Evolutionary conservation across 1,140 invertebrate species (phyloP).

Genomic region (Dufourea novaeangliae): DNA sequence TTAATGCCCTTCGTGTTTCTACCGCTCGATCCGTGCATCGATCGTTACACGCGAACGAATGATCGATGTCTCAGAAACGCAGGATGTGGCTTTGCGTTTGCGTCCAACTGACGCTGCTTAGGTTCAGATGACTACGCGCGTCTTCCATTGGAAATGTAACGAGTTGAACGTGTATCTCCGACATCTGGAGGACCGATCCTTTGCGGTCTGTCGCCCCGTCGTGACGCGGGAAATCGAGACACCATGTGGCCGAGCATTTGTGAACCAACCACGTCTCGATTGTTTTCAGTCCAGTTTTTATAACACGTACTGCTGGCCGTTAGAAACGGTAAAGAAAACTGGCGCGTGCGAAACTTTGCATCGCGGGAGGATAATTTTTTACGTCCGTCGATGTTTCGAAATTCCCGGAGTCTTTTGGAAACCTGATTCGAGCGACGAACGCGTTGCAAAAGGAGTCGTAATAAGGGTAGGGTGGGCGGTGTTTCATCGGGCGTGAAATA

Average conservation of each 20-base stretch:
- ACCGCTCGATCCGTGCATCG: background rate
- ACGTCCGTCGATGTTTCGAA: conserved; percentile 1
- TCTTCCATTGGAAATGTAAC: conserved; percentile 17
- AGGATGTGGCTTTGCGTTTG: background rate
- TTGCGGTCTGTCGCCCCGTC: conserved; percentile 1
- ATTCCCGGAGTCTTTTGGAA: background rate
- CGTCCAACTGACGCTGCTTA: conserved; percentile 19
- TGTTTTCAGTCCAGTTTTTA: background rate
- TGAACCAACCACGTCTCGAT: background rate
- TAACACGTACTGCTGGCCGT: background rate
- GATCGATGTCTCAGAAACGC: background rate
- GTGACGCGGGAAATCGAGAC: conserved; percentile 6
- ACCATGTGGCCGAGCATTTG: conserved; percentile 23
- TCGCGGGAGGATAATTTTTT: background rate
- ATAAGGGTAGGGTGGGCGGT: conserved; percentile 63
- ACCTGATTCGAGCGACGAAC: conserved; percentile 46
- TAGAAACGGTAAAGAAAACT: background rate
- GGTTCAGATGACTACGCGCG: conserved; percentile 21
- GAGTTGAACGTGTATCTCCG: conserved; percentile 18
- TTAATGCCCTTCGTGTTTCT: background rate
- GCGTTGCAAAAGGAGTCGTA: conserved; percentile 52
- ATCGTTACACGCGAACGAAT: too few species aligned
- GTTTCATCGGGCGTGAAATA: conserved; percentile 42
- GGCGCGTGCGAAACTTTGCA: background rate
- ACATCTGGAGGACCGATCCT: conserved; percentile 39